Evolutionary conservation across 2,888 invertebrate species (phyloP).

Genomic region (Agonopterix subpropinquella): DNA sequence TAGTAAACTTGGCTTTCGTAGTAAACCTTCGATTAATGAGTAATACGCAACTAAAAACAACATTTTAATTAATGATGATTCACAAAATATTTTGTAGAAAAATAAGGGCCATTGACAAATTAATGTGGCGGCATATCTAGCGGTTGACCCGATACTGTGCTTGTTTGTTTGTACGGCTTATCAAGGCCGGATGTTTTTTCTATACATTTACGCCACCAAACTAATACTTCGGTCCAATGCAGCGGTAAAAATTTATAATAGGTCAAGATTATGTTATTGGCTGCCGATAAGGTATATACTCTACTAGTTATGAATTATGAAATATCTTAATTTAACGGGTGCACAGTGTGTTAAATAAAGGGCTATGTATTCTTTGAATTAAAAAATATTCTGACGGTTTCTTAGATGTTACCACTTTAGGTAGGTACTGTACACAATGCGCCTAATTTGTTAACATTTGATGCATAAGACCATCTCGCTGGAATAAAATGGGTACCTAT

Average conservation of each 20-base stretch:
- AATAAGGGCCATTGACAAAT: conserved; percentile 54
- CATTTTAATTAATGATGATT: conserved; percentile 1
- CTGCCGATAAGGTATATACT: conserved; percentile 49
- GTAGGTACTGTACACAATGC: too few relatives aligned
- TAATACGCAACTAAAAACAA: too few relatives aligned
- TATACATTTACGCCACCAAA: conserved; percentile 69
- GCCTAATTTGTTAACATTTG: too few relatives aligned
- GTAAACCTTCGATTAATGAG: too few relatives aligned
- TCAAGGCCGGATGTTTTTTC: conserved; percentile 75
- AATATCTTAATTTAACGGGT: not conserved
- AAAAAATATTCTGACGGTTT: too few relatives aligned
- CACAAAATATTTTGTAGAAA: conserved; percentile 27
- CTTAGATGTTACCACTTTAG: too few relatives aligned
- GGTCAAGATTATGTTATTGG: conserved; percentile 59
- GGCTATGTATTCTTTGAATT: too few relatives aligned
- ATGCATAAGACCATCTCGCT: too few relatives aligned
- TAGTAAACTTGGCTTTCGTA: too few relatives aligned
- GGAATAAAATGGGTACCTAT: too few relatives aligned
- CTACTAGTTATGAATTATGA: conserved; percentile 18
- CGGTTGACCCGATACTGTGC: conserved; percentile 69
- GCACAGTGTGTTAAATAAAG: too few relatives aligned
- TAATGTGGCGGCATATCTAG: conserved; percentile 56
- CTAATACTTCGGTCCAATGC: conserved; percentile 58
- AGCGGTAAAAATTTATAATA: conserved; percentile 60
- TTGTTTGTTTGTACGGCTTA: conserved; percentile 73